These are phyloP conservation scores for Pao palembangensis DNA, from an alignment of 2,113 vertebrate species.

Conservation along the genomic window DNA sequence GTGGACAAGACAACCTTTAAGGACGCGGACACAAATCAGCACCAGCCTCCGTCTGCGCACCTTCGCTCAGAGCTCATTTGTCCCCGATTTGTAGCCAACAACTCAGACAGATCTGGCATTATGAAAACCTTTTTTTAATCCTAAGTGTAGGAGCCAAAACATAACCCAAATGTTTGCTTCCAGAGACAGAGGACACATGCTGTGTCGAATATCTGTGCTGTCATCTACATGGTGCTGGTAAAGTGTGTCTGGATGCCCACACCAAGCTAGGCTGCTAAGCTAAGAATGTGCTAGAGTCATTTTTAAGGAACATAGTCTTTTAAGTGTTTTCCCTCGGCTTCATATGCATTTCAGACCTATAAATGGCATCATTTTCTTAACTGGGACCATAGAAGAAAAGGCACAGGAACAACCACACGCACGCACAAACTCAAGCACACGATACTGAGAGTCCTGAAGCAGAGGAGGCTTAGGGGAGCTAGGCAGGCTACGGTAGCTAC, in stretches of 20 bases:
- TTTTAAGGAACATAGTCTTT: constrained; percentile 43
- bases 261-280: constrained; percentile 66
- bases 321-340: constrained; percentile 41
- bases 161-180: constrained; percentile 60
- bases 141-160: constrained; percentile 48
- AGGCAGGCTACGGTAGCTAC: constrained; percentile 76
- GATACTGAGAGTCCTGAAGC: constrained; percentile 70
- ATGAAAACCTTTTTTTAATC: constrained; percentile 26
- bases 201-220: constrained; percentile 68
- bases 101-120: constrained; percentile 62
- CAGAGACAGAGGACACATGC: constrained; percentile 47
- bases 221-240: constrained; percentile 71
- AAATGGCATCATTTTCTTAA: constrained; percentile 69
- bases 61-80: constrained; percentile 54
- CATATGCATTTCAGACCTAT: constrained; percentile 41
- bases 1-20: constrained; percentile 65
- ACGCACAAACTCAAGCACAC: constrained; percentile 72
- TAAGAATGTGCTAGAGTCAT: constrained; percentile 59
- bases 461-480: constrained; percentile 72
- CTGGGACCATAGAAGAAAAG: constrained; percentile 76
- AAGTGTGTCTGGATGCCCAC: constrained; percentile 62
- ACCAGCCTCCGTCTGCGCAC: constrained; percentile 16
- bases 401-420: constrained; percentile 72
- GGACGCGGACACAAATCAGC: constrained; percentile 56
- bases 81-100: constrained; percentile 63